These are phyloP conservation scores for Dasypolia templi DNA, from an alignment of 2,888 invertebrate genomes.

Conservation along the genomic window DNA sequence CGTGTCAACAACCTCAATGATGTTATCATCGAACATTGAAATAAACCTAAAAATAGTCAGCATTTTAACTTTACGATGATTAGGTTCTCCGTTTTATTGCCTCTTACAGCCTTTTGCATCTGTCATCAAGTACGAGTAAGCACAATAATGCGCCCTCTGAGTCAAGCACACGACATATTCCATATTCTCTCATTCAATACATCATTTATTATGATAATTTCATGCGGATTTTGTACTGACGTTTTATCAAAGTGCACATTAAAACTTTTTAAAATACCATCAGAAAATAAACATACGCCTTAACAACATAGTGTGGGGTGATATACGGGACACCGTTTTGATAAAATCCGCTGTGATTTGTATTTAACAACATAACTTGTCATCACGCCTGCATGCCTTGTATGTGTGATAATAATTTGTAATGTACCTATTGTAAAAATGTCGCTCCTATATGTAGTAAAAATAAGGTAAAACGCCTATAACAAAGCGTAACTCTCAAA, in stretches of 20 bases:
- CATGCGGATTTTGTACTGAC: constrained; percentile 49
- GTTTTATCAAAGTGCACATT: constrained; percentile 72
- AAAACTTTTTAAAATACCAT: constrained; percentile 71
- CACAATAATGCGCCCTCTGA: neutral
- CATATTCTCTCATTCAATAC: constrained; percentile 27
- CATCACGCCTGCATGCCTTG: neutral
- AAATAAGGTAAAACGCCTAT: neutral
- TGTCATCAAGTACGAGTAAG: neutral
- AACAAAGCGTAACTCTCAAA: neutral
- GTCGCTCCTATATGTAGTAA: neutral
- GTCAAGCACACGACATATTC: neutral
- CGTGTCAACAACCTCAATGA: too few species aligned
- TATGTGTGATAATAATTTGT: neutral
- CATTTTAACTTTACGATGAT: too few species aligned
- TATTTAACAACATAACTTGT: neutral
- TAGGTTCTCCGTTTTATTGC: too few species aligned
- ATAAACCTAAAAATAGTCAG: too few species aligned
- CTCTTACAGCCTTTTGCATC: neutral
- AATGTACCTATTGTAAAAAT: neutral
- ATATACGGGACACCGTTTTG: constrained; percentile 52
- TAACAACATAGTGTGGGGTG: constrained; percentile 66
- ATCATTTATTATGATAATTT: constrained; percentile 52
- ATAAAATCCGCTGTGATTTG: neutral
- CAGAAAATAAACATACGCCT: constrained; percentile 73
- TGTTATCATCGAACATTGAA: neutral